Evolutionary conservation across 2,113 vertebrate species (phyloP).

Genomic region (Silurus glanis): DNA sequence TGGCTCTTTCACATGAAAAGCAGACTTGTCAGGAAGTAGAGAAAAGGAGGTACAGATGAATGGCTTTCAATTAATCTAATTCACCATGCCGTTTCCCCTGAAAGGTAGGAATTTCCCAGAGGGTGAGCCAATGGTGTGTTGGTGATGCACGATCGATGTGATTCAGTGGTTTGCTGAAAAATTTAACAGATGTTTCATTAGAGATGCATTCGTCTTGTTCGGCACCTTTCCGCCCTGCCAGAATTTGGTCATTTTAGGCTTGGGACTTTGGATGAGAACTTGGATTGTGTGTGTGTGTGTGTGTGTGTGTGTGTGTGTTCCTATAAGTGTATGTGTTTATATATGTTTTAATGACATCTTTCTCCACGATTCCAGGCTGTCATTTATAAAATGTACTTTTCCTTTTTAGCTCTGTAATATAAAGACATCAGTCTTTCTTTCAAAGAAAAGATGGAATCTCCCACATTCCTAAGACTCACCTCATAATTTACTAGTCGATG

Average conservation of each 20-base stretch:
- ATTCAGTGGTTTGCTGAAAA: conserved; percentile 65
- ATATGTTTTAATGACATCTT: conserved; percentile 1
- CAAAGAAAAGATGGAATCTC: conserved; percentile 62
- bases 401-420: conserved; percentile 28
- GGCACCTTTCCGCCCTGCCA: conserved; percentile 42
- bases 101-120: conserved; percentile 66
- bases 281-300: background rate
- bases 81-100: conserved; percentile 50
- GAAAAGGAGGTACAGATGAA: conserved; percentile 50
- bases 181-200: conserved; percentile 70
- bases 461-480: conserved; percentile 59
- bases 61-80: conserved; percentile 64
- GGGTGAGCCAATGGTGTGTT: conserved; percentile 62
- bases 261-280: background rate
- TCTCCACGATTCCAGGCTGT: conserved; percentile 7
- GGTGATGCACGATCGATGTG: conserved; percentile 62
- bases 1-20: conserved; percentile 47
- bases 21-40: conserved; percentile 11
- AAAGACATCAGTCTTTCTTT: conserved; percentile 17
- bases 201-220: conserved; percentile 64
- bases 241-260: conserved; percentile 36
- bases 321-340: no score
- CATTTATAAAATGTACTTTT: conserved; percentile 10
- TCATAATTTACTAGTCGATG: conserved; percentile 41
- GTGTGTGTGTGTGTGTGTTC: background rate